These are phyloP conservation scores for Serrognathus titanus DNA, from an alignment of 2,888 invertebrate species.

Conservation along the genomic window DNA sequence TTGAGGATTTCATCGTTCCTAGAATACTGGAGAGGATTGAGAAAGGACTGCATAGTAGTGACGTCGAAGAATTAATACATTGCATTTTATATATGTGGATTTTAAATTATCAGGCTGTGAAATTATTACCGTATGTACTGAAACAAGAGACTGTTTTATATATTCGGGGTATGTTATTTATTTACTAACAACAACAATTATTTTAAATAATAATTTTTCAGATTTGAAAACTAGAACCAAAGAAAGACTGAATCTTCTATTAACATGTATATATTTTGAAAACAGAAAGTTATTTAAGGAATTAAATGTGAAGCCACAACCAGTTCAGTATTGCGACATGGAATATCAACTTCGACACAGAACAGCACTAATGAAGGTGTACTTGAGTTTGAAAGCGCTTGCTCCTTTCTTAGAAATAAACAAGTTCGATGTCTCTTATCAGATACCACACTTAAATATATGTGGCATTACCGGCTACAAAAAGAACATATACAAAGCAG, in stretches of 20 bases:
- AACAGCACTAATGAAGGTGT: conserved; percentile 36
- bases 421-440: conserved; percentile 34
- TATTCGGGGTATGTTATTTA: conserved; percentile 21
- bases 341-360: conserved; percentile 36
- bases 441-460: conserved; percentile 44
- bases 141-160: conserved; percentile 19
- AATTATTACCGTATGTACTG: conserved; percentile 37
- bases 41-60: conserved; percentile 32
- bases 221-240: conserved; percentile 21
- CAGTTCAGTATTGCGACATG: conserved; percentile 25
- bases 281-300: conserved; percentile 38
- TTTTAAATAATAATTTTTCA: conserved; percentile 22
- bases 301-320: conserved; percentile 29
- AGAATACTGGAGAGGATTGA: conserved; percentile 34
- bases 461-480: conserved; percentile 43
- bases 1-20: conserved; percentile 37
- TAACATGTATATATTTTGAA: conserved; percentile 46
- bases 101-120: conserved; percentile 38
- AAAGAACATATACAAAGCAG: conserved; percentile 37
- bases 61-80: conserved; percentile 39
- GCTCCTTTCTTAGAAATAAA: conserved; percentile 29
- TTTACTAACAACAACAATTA: neutral
- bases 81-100: conserved; percentile 48
- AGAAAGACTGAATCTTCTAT: conserved; percentile 41
- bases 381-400: conserved; percentile 31